Evolutionary conservation across 2,888 invertebrate species (phyloP), one percentile per base, ranked within the genome.

Genomic region (Tethea ocularis): DNA sequence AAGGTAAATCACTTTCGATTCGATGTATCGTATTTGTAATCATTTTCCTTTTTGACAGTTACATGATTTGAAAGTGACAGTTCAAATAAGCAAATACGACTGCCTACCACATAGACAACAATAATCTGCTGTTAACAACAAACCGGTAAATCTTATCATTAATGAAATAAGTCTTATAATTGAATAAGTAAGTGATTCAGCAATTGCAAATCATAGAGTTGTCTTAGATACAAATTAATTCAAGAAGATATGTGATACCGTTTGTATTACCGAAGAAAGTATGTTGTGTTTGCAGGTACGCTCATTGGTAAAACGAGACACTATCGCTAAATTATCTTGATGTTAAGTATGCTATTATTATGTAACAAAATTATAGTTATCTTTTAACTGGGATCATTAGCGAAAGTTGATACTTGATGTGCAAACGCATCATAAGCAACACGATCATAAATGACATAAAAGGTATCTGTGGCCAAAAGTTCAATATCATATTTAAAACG

Each of bases 61-160:
- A 72, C 61, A 69, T 64, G 72, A 68, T 73, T 74, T 69, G 76
- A 82, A 82, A 80, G 80, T 76, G 80, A 82, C 79, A 77, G 76
- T 72, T 66, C 67, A 70, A 63, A 63, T 68, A 63, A 69, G 62
- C 63, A 71, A 73, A 74, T 72, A 68, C 69, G 77, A 75, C 75
- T 73, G 69, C 51, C 51, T 60, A 63, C 62, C 62, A 57, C 57
- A 58, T 29, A 41, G 52, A 41, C 60, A 60, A 26, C 63, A 17
- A 64, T 62, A 60, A 60, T 26, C 58, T 57, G 58, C 57, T 58
- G 61, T 51, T 22, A 41, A 22, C 26, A 29, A 58, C 46, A 33
- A 58, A 58, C 54, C 59, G 51, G 23, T 56, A 60, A 57, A 24
- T 51, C 55, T 66, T 68, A 70, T 26, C 17, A 10, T 36, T n/a